Base-by-base conservation (phyloP, 2,888 invertebrate species). In the Bimastos eiseni region DNA sequence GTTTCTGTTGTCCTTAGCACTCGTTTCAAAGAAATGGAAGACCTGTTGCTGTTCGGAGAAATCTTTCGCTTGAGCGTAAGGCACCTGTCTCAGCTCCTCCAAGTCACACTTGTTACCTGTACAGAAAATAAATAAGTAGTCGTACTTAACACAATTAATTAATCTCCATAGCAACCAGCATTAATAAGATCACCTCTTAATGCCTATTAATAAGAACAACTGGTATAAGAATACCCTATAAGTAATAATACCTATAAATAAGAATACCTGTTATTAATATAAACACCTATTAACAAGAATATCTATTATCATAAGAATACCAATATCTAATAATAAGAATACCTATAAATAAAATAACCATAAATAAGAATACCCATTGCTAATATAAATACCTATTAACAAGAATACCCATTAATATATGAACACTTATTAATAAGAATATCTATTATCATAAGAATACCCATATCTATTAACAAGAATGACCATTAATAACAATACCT, bases 21-120 rank as follows among this genome's bases (percentile, higher is more conserved):
- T 90, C 90, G 89, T 91, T 55, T 88, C 89, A 15, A 93, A 70
- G 90, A 90, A 90, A 49, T 92, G 92, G 30, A 92, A 55, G 91
- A 93, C 92, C 30, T 89, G 89, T 41, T 92, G 88, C 33, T 92
- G 92, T 19, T 90, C 91, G 21, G 92, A 91, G 88, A 93, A 92
- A 36, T 92, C 92, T 86, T 90, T 89, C 1, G 93, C 93, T 83
- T 70, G 49, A 36, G 55, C 90, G 84, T 89, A 91, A 15, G 92
- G 90, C 86, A 93, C 93, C 83, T 92, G 92, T 49, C 93, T 89
- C 49, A 89, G 55, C 24, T 92, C 92, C 49, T 91, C 91, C 83
- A 93, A 83, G 91, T 93, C 93, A 89, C 91, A 91, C 90, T 93
- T 93, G 90, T 93, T 93, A n/a, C 93, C 92, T 93, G 90, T 13